Percentiles rank a stretch among this genome's conserved stretches.
Evolutionary conservation across 2,113 vertebrate genomes (phyloP).

Genomic region (Ciconia maguari): DNA sequence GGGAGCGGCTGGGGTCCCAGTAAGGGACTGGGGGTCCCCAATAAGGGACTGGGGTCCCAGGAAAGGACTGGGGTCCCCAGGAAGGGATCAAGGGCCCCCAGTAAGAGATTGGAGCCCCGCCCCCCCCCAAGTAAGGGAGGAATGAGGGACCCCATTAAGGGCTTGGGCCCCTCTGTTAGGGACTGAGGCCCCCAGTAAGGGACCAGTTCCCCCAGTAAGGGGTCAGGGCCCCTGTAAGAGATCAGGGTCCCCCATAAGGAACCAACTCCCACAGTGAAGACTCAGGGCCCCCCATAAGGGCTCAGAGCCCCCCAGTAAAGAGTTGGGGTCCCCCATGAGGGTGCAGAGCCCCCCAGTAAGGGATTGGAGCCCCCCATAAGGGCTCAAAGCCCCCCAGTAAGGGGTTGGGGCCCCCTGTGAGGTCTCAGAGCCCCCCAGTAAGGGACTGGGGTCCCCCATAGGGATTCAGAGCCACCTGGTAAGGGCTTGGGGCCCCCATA

Average conservation of each 20-base stretch:
- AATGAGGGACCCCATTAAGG: not conserved
- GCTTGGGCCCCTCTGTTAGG: not conserved
- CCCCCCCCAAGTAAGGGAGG: not conserved
- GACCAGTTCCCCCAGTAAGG: not conserved
- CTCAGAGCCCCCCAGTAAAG: not conserved
- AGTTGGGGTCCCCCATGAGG: not conserved
- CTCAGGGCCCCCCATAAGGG: not conserved
- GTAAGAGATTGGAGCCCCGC: not conserved
- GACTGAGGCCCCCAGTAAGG: no score
- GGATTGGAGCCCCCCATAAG: accelerated
- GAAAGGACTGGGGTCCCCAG: not conserved
- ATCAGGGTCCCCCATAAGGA: not conserved
- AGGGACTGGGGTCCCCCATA: not conserved
- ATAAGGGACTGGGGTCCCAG: not conserved
- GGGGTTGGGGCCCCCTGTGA: accelerated
- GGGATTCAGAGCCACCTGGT: not conserved
- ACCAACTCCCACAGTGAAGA: no score
- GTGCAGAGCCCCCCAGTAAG: not conserved
- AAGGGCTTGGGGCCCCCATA: accelerated
- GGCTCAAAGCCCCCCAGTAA: not conserved
- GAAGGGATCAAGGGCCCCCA: not conserved
- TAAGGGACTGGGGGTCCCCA: not conserved
- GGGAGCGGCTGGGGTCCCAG: not conserved
- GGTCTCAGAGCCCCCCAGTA: not conserved
- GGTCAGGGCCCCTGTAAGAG: no score